These are phyloP conservation scores for Pilophorus perplexus DNA, from an alignment of 2,888 invertebrate species.

Conservation along the genomic window DNA sequence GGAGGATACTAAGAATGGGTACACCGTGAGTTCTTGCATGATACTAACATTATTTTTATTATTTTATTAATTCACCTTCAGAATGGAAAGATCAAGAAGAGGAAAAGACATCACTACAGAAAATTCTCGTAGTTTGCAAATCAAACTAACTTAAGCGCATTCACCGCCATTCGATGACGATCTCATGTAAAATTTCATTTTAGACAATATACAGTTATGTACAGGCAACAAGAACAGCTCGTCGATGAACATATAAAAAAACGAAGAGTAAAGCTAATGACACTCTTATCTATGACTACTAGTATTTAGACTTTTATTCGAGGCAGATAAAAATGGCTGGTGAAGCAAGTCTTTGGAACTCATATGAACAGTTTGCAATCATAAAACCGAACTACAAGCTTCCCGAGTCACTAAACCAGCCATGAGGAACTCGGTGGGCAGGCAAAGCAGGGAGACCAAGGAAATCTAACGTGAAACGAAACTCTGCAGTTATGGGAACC, in stretches of 20 bases:
- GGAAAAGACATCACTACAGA: too few relatives aligned
- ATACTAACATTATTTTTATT: too few relatives aligned
- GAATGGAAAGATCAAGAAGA: too few relatives aligned
- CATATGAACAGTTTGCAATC: neutral
- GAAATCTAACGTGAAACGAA: neutral
- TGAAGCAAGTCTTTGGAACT: constrained; percentile 1
- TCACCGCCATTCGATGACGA: too few relatives aligned
- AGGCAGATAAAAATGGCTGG: constrained; percentile 25
- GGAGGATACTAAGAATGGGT: too few relatives aligned
- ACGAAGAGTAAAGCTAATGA: constrained; percentile 30
- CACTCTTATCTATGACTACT: constrained; percentile 30
- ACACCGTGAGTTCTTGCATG: too few relatives aligned
- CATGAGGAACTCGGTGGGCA: constrained; percentile 19
- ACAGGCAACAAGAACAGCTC: constrained; percentile 36
- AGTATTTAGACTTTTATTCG: constrained; percentile 7
- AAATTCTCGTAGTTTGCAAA: too few relatives aligned
- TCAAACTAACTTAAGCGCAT: too few relatives aligned
- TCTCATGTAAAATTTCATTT: neutral
- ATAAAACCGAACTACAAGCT: neutral
- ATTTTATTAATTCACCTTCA: too few relatives aligned
- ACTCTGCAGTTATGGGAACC: too few relatives aligned
- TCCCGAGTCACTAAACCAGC: constrained; percentile 23
- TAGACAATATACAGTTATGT: constrained; percentile 29
- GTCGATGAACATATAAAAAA: constrained; percentile 24
- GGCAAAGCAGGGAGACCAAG: neutral